Evolutionary conservation across 2,797 vertebrate species (phyloP).

Genomic region (Calcarius lapponicus): DNA sequence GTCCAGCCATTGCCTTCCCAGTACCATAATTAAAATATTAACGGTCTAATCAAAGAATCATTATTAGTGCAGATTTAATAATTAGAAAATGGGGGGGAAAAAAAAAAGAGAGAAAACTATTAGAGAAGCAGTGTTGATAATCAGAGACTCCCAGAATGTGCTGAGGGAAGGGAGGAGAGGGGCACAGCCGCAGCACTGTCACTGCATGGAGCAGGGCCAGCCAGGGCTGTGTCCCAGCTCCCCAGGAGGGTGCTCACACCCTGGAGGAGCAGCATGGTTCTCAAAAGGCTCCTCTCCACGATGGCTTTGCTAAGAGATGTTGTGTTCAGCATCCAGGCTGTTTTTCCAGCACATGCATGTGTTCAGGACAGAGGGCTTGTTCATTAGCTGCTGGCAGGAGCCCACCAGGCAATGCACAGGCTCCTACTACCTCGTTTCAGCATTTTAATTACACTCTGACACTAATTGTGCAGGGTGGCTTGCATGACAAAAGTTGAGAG

Average conservation of each 20-base stretch:
- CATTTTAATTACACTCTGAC: neutral
- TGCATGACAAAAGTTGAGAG: neutral
- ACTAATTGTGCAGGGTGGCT: neutral
- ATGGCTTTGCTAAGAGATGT: neutral
- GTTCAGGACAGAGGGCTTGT: neutral
- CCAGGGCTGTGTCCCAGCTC: fast-evolving
- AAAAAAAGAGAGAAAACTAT: neutral
- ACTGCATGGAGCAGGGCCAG: neutral
- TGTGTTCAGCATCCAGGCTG: neutral
- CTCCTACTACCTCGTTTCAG: neutral
- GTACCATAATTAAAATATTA: neutral
- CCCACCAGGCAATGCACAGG: neutral
- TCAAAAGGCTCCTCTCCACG: fast-evolving
- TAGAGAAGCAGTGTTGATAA: neutral
- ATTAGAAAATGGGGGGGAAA: neutral
- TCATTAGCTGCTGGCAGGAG: neutral
- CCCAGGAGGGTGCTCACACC: fast-evolving
- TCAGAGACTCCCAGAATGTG: neutral
- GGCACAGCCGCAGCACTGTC: fast-evolving
- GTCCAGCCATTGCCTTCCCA: neutral
- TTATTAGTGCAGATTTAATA: neutral
- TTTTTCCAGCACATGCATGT: neutral
- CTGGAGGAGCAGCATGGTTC: fast-evolving
- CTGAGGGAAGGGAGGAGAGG: neutral
- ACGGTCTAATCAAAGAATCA: neutral